phyloP scores from a whole-genome alignment of 1,140 invertebrate species.

The Mactra quadrangularis region DNA sequence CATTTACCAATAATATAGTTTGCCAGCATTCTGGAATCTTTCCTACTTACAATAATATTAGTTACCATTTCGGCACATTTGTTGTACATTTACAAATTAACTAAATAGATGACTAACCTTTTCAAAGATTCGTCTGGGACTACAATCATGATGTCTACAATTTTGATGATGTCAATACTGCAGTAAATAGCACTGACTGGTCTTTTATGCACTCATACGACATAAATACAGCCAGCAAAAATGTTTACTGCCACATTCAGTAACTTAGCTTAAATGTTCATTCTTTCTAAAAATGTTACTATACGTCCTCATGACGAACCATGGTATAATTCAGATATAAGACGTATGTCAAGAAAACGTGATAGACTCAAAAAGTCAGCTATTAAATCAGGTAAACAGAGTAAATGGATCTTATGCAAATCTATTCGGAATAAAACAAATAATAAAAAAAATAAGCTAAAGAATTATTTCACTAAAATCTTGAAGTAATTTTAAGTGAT shows the following conservation, averaged over 20 bases:
- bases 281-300: conserved; percentile 8
- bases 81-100: neutral
- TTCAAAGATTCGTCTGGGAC: neutral
- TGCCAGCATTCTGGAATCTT: neutral
- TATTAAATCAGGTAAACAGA: neutral
- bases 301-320: conserved; percentile 50
- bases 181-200: neutral
- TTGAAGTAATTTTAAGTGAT: too few relatives aligned
- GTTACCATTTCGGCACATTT: conserved; percentile 12
- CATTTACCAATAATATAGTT: neutral
- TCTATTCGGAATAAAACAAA: conserved; percentile 39
- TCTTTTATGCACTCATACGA: neutral
- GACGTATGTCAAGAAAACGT: conserved; percentile 1
- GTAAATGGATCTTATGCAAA: conserved; percentile 24
- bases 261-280: neutral
- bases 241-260: neutral
- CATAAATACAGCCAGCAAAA: conserved; percentile 3
- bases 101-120: too few relatives aligned
- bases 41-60: neutral
- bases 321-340: conserved; percentile 37
- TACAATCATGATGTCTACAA: conserved; percentile 8
- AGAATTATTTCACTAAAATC: neutral
- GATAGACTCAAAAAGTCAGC: conserved; percentile 7
- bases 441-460: conserved; percentile 38
- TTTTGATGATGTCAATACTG: neutral